phyloP scores from a whole-genome alignment of 2,888 invertebrate species.

The Diplolepis rosae region DNA sequence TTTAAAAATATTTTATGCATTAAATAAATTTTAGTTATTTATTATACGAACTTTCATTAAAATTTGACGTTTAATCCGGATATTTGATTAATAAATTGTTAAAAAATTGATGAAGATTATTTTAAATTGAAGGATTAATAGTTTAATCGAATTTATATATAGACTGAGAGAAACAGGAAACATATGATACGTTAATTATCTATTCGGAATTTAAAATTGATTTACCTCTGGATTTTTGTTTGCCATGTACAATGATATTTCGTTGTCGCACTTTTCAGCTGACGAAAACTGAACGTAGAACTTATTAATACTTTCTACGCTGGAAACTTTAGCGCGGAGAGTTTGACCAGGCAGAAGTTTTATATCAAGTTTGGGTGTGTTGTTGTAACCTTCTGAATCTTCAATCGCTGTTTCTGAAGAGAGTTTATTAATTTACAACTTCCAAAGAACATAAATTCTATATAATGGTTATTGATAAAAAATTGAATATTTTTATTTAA shows the following conservation, averaged over 20 bases:
- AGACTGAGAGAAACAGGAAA: background rate
- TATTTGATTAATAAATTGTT: background rate
- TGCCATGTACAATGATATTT: conserved; percentile 61
- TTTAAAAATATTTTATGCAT: no score
- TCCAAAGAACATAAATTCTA: no score
- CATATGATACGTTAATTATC: background rate
- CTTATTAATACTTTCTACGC: conserved; percentile 70
- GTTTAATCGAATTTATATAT: no score
- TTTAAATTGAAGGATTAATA: no score
- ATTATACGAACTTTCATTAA: background rate
- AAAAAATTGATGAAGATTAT: background rate
- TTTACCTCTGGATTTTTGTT: conserved; percentile 61
- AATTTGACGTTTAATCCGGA: background rate
- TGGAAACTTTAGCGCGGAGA: conserved; percentile 71
- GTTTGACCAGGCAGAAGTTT: conserved; percentile 73
- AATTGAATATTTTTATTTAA: background rate
- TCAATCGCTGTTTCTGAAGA: background rate
- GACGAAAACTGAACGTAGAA: conserved; percentile 74
- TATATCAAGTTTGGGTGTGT: conserved; percentile 66
- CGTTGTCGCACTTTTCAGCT: conserved; percentile 60
- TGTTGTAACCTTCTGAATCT: conserved; percentile 39
- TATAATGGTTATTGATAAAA: background rate
- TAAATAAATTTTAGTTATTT: background rate
- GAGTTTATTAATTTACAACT: background rate
- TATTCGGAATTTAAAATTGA: conserved; percentile 26